Base-by-base conservation (phyloP, 1,140 invertebrate genomes). In the Drosophila bifasciata region DNA sequence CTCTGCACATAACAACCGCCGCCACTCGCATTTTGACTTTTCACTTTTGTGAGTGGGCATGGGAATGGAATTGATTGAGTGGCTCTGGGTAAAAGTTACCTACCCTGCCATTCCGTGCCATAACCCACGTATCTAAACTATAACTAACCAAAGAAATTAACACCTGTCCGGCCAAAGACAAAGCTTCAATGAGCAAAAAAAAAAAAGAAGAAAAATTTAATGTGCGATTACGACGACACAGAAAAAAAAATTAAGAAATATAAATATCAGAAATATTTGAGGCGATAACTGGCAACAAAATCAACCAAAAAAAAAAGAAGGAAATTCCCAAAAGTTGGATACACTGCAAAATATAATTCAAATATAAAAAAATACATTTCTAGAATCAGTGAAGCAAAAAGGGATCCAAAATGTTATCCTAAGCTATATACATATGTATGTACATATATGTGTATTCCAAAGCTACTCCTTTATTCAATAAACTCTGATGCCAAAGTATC, bases 1-100 rank as follows among this genome's bases (percentile, higher is more conserved):
- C 19, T 74, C 19, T 74, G 61, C 61, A 76, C 76, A 78, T 76
- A 85, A 79, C 58, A 62, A 40, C 44, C 62, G 55, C 44, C 58
- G 44, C 44, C 43, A 64, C 51, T 69, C 51, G 62, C 74, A 59
- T 74, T 79, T 83, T 86, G 83, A 88, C 83, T 86, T 86, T 86
- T 86, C 83, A 86, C 83, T 86, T 88, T 86, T 79, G 78, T 78
- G 74, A 74, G 64, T 81, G 77, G 78, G 76, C 77, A 28, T 9
- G 28, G 23, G 28, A 32, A 13, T 36, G 32, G 11, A 36, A 78
- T 86, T 86, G 81, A 86, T 86, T 86, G 78, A 86, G 81, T 88
- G 83, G 64, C 68, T 66, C 70, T 75, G 53, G 61, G 72, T 76
- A 76, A 76, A 76, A 76, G 72, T 76, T 68, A 75, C 50, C 62